These are phyloP conservation scores for Chlamydotis undulata DNA, from an alignment of 2,113 vertebrate genomes.

Conservation along the genomic window DNA sequence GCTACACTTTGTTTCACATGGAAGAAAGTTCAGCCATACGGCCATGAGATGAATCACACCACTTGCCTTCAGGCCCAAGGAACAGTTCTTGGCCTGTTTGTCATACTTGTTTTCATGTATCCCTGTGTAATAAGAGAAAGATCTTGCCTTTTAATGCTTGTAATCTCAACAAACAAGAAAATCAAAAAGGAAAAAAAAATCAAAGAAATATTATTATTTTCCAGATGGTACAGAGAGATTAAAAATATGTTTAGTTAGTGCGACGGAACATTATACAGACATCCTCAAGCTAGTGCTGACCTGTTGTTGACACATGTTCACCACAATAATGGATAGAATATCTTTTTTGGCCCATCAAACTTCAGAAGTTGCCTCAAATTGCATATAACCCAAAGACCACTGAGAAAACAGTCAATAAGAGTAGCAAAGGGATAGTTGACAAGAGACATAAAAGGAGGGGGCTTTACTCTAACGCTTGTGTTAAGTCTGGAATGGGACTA, in stretches of 20 bases:
- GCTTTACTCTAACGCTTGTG: background rate
- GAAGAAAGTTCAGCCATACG: background rate
- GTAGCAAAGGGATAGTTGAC: background rate
- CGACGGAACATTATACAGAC: background rate
- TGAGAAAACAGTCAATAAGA: background rate
- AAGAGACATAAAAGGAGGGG: background rate
- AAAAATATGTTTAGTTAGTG: conserved; percentile 28
- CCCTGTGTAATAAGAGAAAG: background rate
- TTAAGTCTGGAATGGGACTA: background rate
- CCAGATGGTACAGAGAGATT: conserved; percentile 43
- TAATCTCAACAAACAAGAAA: conserved; percentile 1
- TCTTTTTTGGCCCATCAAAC: background rate
- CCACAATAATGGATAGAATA: background rate
- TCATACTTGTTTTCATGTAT: background rate
- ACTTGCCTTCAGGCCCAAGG: conserved; percentile 13
- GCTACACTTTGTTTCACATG: background rate
- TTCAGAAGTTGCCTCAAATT: background rate
- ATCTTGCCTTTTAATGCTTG: conserved; percentile 2
- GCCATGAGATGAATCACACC: conserved; percentile 5
- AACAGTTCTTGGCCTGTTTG: background rate
- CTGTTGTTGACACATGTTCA: background rate
- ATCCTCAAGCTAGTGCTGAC: conserved; percentile 21
- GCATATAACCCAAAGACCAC: background rate
- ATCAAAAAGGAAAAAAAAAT: conserved; percentile 3
- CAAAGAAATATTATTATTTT: conserved; percentile 25